A percentile compares a stretch with the other conserved stretches of the same genome.
phyloP scores from a whole-genome alignment of 2,888 invertebrate species.

The Oligia latruncula region DNA sequence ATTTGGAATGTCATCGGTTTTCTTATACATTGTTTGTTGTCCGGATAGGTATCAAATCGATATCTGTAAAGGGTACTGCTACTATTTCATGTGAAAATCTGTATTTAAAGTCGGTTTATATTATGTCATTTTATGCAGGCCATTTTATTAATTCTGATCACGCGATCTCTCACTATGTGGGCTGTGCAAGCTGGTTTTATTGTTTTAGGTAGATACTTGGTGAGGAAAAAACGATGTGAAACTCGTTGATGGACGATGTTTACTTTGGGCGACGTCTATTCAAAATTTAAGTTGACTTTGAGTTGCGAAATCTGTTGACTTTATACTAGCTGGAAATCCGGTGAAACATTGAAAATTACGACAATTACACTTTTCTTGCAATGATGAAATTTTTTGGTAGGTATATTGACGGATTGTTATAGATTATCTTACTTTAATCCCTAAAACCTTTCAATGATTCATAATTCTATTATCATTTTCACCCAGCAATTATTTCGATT shows the following conservation, averaged over 20 bases:
- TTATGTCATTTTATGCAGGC: constrained; percentile 50
- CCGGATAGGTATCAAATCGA: background rate
- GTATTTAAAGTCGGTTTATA: constrained; percentile 28
- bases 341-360: constrained; percentile 1
- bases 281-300: constrained; percentile 25
- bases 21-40: background rate
- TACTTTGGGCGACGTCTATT: constrained; percentile 39
- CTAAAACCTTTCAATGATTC: background rate
- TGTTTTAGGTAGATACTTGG: constrained; percentile 44
- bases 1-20: background rate
- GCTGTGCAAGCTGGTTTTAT: constrained; percentile 51
- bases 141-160: constrained; percentile 63
- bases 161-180: constrained; percentile 55
- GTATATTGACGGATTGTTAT: background rate
- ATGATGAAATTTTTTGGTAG: background rate
- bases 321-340: background rate
- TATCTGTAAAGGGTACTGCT: background rate
- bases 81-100: constrained; percentile 3
- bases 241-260: constrained; percentile 42
- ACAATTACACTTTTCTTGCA: background rate
- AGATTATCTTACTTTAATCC: constrained; percentile 1
- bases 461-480: constrained; percentile 3
- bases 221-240: constrained; percentile 53
- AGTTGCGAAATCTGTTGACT: constrained; percentile 18
- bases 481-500: background rate